Percentiles rank a stretch among this genome's conserved stretches.
phyloP scores from a whole-genome alignment of 2,888 invertebrate species.

The Hirtodrosophila histrioides region DNA sequence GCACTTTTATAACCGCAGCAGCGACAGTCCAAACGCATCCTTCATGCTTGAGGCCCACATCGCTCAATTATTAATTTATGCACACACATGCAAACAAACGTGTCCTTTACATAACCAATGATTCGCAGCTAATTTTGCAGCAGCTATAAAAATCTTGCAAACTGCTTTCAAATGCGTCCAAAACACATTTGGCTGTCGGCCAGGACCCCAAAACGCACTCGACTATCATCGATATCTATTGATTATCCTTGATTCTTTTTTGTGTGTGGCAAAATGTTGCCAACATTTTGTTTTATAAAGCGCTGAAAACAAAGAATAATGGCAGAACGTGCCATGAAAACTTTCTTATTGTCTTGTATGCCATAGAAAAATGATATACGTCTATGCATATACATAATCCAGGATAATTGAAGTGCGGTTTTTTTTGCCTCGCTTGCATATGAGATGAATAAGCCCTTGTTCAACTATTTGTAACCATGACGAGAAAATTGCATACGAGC shows the following conservation, averaged over 20 bases:
- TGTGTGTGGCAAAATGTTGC: conserved; percentile 1
- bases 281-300: conserved; percentile 14
- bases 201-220: conserved; percentile 4
- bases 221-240: conserved; percentile 13
- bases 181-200: conserved; percentile 26
- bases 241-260: conserved; percentile 4
- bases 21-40: conserved; percentile 24
- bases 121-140: conserved; percentile 24
- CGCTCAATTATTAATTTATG: conserved; percentile 74
- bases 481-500: conserved; percentile 14
- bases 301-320: not conserved
- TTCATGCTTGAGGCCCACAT: conserved; percentile 14
- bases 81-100: conserved; percentile 7
- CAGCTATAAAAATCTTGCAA: conserved; percentile 15
- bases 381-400: conserved; percentile 31
- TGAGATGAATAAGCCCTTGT: conserved; percentile 8
- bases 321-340: conserved; percentile 2
- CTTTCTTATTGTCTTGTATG: conserved; percentile 18
- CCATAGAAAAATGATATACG: conserved; percentile 31
- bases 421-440: conserved; percentile 15
- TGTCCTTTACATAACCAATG: conserved; percentile 43
- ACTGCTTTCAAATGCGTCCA: conserved; percentile 34
- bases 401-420: conserved; percentile 52
- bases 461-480: conserved; percentile 7
- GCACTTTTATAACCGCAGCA: conserved; percentile 57